Base-by-base conservation (phyloP, 2,888 invertebrate species). In the Clanis bilineata region DNA sequence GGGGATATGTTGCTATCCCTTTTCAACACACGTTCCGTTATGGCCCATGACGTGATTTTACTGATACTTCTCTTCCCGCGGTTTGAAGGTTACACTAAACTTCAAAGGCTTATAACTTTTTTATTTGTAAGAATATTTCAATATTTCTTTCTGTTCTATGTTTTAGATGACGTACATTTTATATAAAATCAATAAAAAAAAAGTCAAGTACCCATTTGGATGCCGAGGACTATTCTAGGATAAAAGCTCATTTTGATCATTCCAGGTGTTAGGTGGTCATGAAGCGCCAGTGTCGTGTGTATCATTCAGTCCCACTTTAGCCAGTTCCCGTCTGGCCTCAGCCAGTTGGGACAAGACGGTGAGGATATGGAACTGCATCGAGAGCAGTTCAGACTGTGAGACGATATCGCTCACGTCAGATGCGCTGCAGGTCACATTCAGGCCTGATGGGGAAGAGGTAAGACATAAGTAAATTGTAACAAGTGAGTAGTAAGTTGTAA, bases 341-440 rank as follows among this genome's bases (percentile, higher is more conserved):
- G 75, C 76, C 2, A 98, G 98, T 22, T 99, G 99, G 99, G 99
- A 99, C 88, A 96, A 96, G 85, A 97, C 97, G 0, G 91, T 99
- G 0, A 72, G 74, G 0, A 89, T 99, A 55, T 99, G 99, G 99
- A 96, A 98, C 85, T 96, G 98, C 5, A 94, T 98, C 43, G 97
- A 97, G 78, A 94, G 92, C 70, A 96, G 96, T 61, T 94, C 96
- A 0, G 94, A 95, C 5, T 96, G 96, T 71, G 98, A 99, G 90
- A 95, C 96, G 0, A 93, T 99, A 44, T 93, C 94, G 64, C 86
- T 98, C 9, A 87, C 93, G 0, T 92, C 96, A 0, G 99, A 99
- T 85, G 98, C 96, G 0, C 85, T 98, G 43, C 96, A 95, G 67
- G 96, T 99, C 0, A 94, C 94, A 0, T 98, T 97, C 79, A 95